These are phyloP conservation scores for Thecophora atra DNA, from an alignment of 2,888 invertebrate species.

Conservation along the genomic window DNA sequence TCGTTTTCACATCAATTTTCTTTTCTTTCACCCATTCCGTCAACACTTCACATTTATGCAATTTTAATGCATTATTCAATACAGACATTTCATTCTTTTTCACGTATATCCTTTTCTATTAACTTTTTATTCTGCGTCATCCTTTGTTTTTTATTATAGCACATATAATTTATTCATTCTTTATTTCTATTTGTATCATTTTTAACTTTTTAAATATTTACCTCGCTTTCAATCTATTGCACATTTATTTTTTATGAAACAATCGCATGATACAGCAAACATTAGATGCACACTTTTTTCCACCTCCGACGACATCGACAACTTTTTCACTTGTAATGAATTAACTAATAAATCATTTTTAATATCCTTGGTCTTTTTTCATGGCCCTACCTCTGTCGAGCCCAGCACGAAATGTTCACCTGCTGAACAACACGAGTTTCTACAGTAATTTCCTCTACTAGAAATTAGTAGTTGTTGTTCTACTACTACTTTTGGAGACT, in stretches of 20 bases:
- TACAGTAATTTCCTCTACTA: background rate
- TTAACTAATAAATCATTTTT: background rate
- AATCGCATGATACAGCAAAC: background rate
- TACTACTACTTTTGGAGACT: too few relatives aligned
- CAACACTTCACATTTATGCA: too few relatives aligned
- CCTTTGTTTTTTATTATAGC: too few relatives aligned
- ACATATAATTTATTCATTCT: too few relatives aligned
- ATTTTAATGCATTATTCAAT: too few relatives aligned
- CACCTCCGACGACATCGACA: background rate
- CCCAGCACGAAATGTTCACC: conserved; percentile 22
- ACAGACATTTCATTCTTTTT: too few relatives aligned
- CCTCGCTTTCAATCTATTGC: background rate
- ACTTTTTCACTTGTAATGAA: background rate
- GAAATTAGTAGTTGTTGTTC: background rate
- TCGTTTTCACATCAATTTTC: too few relatives aligned
- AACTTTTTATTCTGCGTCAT: too few relatives aligned
- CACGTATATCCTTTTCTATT: too few relatives aligned
- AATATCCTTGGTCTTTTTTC: conserved; percentile 2
- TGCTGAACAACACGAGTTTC: conserved; percentile 15
- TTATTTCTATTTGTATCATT: too few relatives aligned
- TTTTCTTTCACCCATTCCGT: too few relatives aligned
- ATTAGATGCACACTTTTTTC: too few relatives aligned
- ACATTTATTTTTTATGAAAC: background rate
- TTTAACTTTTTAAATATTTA: background rate
- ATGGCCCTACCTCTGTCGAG: conserved; percentile 17